Evolutionary conservation across 2,797 vertebrate genomes (phyloP).

Genomic region (Poeciliopsis turneri): DNA sequence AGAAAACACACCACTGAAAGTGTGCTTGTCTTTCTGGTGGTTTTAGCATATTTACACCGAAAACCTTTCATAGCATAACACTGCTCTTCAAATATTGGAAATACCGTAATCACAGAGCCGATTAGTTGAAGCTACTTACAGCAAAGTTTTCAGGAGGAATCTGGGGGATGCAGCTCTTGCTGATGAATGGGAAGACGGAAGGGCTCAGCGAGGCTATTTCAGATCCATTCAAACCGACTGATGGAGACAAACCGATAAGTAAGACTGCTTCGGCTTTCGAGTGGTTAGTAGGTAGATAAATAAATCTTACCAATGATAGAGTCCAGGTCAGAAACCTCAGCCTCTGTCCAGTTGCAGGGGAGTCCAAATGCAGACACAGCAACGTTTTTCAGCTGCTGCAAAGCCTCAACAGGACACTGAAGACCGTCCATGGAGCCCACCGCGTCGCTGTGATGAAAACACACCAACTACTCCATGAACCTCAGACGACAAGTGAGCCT

Average conservation of each 20-base stretch:
- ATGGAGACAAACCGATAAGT: constrained; percentile 13
- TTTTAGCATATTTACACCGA: not conserved
- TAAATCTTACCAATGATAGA: constrained; percentile 71
- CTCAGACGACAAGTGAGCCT: not conserved
- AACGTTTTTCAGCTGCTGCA: constrained; percentile 55
- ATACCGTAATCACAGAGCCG: not conserved
- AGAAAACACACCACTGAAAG: not conserved
- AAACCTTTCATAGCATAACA: not conserved
- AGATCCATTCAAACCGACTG: constrained; percentile 65
- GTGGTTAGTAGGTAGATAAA: not conserved
- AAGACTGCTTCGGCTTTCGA: not conserved
- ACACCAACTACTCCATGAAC: not conserved
- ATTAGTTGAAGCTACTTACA: constrained; percentile 61
- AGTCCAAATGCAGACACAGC: constrained; percentile 58
- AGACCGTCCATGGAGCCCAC: constrained; percentile 58
- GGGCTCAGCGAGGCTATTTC: constrained; percentile 64
- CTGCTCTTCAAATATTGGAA: not conserved
- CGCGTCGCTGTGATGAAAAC: constrained; percentile 70
- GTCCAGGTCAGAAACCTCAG: constrained; percentile 58
- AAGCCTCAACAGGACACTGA: constrained; percentile 46
- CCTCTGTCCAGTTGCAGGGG: constrained; percentile 64
- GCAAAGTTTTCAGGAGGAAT: constrained; percentile 58
- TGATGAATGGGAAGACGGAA: constrained; percentile 64
- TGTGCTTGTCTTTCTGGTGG: not conserved
- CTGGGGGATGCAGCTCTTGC: constrained; percentile 46